Base-by-base conservation (phyloP, 2,113 vertebrate genomes). In the Seriola aureovittata region DNA sequence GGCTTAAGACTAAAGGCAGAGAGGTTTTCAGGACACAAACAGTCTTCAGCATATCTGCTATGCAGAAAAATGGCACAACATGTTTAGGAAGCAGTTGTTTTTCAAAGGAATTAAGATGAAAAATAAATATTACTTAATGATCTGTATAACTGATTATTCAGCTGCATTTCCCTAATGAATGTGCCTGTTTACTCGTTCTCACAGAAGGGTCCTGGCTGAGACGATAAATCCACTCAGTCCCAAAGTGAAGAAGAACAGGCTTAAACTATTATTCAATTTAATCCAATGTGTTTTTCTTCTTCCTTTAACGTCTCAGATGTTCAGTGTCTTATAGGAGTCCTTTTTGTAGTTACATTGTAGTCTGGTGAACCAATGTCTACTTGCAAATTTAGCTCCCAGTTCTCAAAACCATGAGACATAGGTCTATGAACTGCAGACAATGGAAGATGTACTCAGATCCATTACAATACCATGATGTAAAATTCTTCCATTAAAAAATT, bases 1-100 rank as follows among this genome's bases (percentile, higher is more conserved):
- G 90, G 90, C 86, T 88, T 73, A 86, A 64, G 60, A 69, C 88
- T 80, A 23, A 66, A 85, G 88, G 78, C 84, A 42, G 19, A 48
- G 58, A 57, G 52, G 16, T 75, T 90, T 86, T 82, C 60, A 67
- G 75, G 73, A 76, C 80, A 52, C 60, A 50, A 36, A 42, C 62
- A 44, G 32, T 80, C 69, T 16, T 34, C 32, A 67, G 62, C 32
- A 75, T 50, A 40, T 76, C 54, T 52, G 46, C 32, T 68, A 5
- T 14, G 17, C 5, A 71, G 19, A 44, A 19, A 72, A 83, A 73
- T 34, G 1, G 17, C 21, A 19, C 36, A 64, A 32, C 17, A 34
- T 50, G 63, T 68, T 71, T 9, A 46, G 23, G 2, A 59, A 72
- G 21, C 74, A 13, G 21, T n/a, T 70, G 21, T 32, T 67, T 72